phyloP scores from a whole-genome alignment of 2,888 invertebrate species.

The Branchipolynoe longqiensis region DNA sequence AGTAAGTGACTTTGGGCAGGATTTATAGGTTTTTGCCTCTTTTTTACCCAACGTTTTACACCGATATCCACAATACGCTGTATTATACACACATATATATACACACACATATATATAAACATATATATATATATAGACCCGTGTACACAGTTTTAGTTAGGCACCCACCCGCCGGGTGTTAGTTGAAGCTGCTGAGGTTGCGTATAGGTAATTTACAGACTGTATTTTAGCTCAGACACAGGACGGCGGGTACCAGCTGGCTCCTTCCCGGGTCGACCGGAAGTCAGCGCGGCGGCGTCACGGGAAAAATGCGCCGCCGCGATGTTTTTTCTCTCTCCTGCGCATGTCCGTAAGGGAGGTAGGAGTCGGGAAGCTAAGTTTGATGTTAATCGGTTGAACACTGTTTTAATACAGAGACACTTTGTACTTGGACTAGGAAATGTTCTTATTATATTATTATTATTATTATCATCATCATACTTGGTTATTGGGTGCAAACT shows the following conservation, averaged over 20 bases:
- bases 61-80: conserved; percentile 2
- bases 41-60: conserved; percentile 45
- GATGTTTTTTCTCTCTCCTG: too few relatives aligned
- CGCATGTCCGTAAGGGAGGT: too few relatives aligned
- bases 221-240: not conserved
- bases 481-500: conserved; percentile 57
- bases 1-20: conserved; percentile 45
- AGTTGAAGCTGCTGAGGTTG: conserved; percentile 36
- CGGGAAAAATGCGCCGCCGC: too few relatives aligned
- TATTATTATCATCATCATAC: conserved; percentile 10
- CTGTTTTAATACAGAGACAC: conserved; percentile 35
- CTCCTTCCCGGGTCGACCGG: not conserved
- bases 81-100: too few relatives aligned
- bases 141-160: conserved; percentile 15
- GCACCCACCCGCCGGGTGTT: conserved; percentile 10
- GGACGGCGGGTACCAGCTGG: not conserved
- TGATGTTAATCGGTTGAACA: conserved; percentile 19
- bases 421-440: conserved; percentile 50
- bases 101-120: too few relatives aligned
- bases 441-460: conserved; percentile 47
- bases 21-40: conserved; percentile 52
- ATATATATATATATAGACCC: too few relatives aligned
- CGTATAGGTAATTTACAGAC: conserved; percentile 52
- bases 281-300: too few relatives aligned
- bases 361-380: conserved; percentile 19